Conservation (phyloP, 1,140 invertebrate genomes). For the Chelonus insularis region DNA sequence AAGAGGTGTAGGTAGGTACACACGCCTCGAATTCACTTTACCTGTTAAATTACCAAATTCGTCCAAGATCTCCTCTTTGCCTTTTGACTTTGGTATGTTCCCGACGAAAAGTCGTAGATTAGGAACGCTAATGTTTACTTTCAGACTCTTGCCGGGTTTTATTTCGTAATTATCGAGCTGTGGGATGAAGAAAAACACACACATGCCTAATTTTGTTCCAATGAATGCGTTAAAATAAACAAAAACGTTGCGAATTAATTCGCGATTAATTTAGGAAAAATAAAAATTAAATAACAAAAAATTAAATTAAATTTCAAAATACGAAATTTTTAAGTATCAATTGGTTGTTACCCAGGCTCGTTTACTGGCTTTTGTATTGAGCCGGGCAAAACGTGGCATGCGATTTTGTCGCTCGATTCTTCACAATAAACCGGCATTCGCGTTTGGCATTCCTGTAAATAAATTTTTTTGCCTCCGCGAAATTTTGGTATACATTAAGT, state of each 20-base stretch:
- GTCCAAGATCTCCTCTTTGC: conserved; percentile 99
- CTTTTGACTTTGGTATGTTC: conserved; percentile 99
- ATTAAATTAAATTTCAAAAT: conserved; percentile 30
- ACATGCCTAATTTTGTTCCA: conserved; percentile 67
- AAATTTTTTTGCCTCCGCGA: conserved; percentile 48
- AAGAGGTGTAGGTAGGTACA: conserved; percentile 57
- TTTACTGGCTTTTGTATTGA: conserved; percentile 8
- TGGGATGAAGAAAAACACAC: conserved; percentile 73
- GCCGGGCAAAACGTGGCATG: conserved; percentile 54
- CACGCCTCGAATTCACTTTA: conserved; percentile 78
- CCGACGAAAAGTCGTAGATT: conserved; percentile 99
- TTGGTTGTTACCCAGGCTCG: neutral
- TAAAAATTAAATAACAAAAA: conserved; percentile 39
- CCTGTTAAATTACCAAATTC: conserved; percentile 99
- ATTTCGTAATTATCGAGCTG: conserved; percentile 99
- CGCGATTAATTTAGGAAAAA: conserved; percentile 37
- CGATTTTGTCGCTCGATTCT: conserved; percentile 59
- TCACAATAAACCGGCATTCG: conserved; percentile 59
- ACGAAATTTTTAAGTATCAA: conserved; percentile 35
- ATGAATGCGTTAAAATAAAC: conserved; percentile 32
- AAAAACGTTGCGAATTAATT: conserved; percentile 32
- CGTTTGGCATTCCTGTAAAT: conserved; percentile 56
- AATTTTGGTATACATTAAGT: conserved; percentile 55
- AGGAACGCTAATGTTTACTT: conserved; percentile 99
- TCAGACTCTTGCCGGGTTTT: conserved; percentile 97